Evolutionary conservation across 2,113 vertebrate genomes (phyloP), one percentile per base, ranked within the genome.

Genomic region (Callorhinus ursinus): DNA sequence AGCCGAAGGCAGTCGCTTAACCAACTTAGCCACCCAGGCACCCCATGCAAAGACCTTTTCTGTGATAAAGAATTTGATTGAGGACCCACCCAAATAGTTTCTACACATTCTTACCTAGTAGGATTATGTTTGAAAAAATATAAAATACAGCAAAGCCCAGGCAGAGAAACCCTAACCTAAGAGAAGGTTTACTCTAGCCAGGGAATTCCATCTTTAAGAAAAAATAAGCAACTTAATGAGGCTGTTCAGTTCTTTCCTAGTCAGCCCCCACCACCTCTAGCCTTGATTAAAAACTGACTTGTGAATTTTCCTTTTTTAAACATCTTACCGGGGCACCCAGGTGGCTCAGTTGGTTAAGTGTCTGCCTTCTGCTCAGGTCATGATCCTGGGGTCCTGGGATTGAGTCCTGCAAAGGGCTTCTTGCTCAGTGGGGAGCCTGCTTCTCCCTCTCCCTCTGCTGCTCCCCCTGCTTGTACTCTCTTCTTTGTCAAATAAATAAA

Each of bases 101-200:
- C 59, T 57, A 42, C 24, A 89, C 19, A 77, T 95, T 88, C 55
- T 93, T 93, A 76, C 51, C 31, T 33, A 88, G 53, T 53, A 80
- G 19, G 28, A 83, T 59, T 96, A 83, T 36, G 51, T 46, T 55
- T 82, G 26, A 88, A 91, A 96, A 91, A 94, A 76, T 59, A 42
- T 76, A 82, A 97, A 96, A 96, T 61, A 82, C 18, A 83, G 59
- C 61, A 79, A 65, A 84, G 46, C 53, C 9, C 9, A 21, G 51
- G 14, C 26, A 82, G 69, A 53, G 51, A 89, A 94, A 94, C 89
- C 36, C 24, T 53, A 39, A 55, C 22, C 53, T n/a, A 15, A 42
- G n/a, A 72, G 51, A 84, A 84, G 42, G 46, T 89, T 77, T 81
- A 90, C 13, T 7, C 36, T 53, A 69, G 55, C 1, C 6, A 71